Conservation (phyloP, 53 echinoderm and acorn worm genomes). For the Echinometra lucunter region DNA sequence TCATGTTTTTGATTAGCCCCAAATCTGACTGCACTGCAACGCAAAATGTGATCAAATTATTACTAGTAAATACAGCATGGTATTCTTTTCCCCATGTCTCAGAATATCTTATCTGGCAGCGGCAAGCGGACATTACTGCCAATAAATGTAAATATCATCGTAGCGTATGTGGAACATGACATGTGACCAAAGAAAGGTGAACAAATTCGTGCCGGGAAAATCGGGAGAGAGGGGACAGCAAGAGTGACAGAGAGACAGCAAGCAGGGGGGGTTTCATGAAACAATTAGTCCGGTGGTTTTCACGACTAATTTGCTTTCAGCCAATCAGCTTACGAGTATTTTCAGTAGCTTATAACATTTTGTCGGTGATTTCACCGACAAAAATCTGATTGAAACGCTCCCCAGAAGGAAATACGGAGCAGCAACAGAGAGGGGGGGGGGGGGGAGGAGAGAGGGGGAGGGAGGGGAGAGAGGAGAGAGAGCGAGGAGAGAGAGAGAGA, state of each 20-base stretch:
- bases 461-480: not conserved
- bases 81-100: not conserved
- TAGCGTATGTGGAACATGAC: not conserved
- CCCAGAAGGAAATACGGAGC: too few species aligned
- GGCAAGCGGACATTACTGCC: not conserved
- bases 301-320: too few species aligned
- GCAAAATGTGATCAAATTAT: too few species aligned
- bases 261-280: too few species aligned
- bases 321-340: too few species aligned
- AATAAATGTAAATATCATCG: not conserved
- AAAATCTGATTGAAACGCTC: too few species aligned
- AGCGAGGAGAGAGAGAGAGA: not conserved
- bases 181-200: not conserved
- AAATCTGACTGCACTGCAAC: not conserved
- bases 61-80: not conserved
- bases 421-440: not conserved
- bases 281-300: too few species aligned
- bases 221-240: too few species aligned
- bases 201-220: not conserved
- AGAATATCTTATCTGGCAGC: not conserved
- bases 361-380: too few species aligned
- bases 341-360: too few species aligned
- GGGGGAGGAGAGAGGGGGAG: not conserved
- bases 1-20: not conserved
- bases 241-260: too few species aligned